Conservation (phyloP, 2,797 vertebrate genomes). For the Tolypeutes matacus region DNA sequence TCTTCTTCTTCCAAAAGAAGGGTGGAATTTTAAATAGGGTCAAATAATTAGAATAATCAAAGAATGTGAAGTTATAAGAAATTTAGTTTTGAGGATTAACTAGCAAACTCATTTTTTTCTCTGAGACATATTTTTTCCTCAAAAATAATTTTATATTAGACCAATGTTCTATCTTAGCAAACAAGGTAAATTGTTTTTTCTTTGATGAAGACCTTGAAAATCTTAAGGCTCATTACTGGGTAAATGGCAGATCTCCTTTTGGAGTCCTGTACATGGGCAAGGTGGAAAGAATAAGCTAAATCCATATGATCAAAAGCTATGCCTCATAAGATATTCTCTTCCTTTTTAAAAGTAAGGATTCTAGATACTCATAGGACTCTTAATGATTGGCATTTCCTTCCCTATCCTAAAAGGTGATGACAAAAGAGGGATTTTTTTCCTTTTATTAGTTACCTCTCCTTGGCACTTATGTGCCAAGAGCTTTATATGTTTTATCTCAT, state of each 20-base stretch:
- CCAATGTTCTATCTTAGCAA: slow-evolving; percentile 20
- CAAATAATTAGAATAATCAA: slow-evolving; percentile 48
- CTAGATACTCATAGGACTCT: background rate
- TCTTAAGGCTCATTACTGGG: background rate
- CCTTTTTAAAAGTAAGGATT: slow-evolving; percentile 18
- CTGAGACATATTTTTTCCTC: background rate
- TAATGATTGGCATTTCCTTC: slow-evolving; percentile 50
- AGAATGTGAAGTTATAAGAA: slow-evolving; percentile 27
- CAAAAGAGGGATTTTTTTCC: background rate
- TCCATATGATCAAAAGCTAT: background rate
- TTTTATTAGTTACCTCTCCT: background rate
- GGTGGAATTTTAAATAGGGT: background rate
- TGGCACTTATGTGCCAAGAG: background rate
- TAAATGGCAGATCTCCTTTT: slow-evolving; percentile 11
- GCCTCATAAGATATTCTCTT: background rate
- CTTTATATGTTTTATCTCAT: background rate
- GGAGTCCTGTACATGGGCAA: background rate
- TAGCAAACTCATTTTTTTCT: background rate
- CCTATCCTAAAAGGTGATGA: slow-evolving; percentile 43
- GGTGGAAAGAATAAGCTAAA: background rate
- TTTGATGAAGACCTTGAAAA: slow-evolving; percentile 37
- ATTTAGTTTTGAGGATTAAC: slow-evolving; percentile 30
- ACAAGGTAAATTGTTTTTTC: slow-evolving; percentile 12
- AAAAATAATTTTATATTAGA: slow-evolving; percentile 36
- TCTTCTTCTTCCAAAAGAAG: slow-evolving; percentile 61